Percentiles rank a stretch among this genome's conserved stretches.
These are phyloP conservation scores for Girardia tigrina DNA, from an alignment of 2,888 invertebrate species.

Conservation along the genomic window DNA sequence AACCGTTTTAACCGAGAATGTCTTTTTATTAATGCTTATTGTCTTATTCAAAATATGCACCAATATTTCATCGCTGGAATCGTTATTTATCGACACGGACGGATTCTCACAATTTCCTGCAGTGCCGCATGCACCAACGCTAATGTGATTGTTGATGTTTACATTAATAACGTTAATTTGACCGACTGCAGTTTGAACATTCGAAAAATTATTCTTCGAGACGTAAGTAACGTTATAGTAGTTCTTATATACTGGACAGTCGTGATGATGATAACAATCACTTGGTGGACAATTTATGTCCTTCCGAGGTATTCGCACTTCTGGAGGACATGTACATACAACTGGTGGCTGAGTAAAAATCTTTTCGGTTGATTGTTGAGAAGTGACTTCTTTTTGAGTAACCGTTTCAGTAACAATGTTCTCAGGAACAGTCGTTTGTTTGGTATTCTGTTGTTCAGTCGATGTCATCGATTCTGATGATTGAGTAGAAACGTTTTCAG, in stretches of 20 bases:
- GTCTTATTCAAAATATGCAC: background rate
- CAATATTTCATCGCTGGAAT: background rate
- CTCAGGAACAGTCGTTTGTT: background rate
- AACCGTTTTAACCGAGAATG: slow-evolving; percentile 9
- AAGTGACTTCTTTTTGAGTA: background rate
- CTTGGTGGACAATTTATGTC: background rate
- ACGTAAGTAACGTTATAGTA: background rate
- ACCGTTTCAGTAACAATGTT: background rate
- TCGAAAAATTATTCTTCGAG: slow-evolving; percentile 6
- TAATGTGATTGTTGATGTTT: background rate
- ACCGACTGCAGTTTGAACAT: background rate
- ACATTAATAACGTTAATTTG: slow-evolving; percentile 14
- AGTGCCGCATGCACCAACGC: background rate
- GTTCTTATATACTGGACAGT: background rate
- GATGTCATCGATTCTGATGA: no score
- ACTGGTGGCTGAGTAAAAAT: background rate
- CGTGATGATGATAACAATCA: background rate
- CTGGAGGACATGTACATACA: background rate
- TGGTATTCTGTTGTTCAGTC: background rate
- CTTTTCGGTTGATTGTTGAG: background rate
- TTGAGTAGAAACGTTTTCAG: background rate
- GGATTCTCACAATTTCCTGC: background rate
- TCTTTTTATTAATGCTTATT: background rate
- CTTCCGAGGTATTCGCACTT: background rate
- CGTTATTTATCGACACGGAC: background rate